Percentiles rank a stretch among this genome's conserved stretches.
These are phyloP conservation scores for Drosophila barbarae DNA, from an alignment of 2,888 invertebrate genomes.

Conservation along the genomic window DNA sequence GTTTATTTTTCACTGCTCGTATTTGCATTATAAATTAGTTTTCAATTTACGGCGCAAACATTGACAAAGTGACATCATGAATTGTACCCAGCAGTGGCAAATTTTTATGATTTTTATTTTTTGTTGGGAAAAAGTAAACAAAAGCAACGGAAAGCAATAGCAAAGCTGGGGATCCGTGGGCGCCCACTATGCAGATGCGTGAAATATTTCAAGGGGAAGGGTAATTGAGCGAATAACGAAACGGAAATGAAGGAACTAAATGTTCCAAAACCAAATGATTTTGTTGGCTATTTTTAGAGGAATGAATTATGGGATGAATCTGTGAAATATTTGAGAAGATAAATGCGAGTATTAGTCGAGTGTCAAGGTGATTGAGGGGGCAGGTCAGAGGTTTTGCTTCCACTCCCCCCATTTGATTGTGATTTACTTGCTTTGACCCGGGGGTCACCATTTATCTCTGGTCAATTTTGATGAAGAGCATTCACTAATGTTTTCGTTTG, in stretches of 20 bases:
- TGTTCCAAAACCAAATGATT: slow-evolving; percentile 27
- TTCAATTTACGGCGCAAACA: slow-evolving; percentile 60
- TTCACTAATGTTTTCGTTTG: slow-evolving; percentile 42
- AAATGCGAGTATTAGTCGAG: slow-evolving; percentile 21
- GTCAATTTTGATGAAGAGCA: slow-evolving; percentile 47
- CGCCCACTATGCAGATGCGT: slow-evolving; percentile 34
- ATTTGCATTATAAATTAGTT: slow-evolving; percentile 63
- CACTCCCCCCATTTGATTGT: slow-evolving; percentile 35
- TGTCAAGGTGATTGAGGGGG: slow-evolving; percentile 45
- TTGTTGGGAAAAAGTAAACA: slow-evolving; percentile 36
- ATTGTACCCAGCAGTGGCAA: slow-evolving; percentile 8
- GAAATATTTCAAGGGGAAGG: slow-evolving; percentile 46
- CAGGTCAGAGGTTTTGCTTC: slow-evolving; percentile 14
- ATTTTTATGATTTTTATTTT: slow-evolving; percentile 9
- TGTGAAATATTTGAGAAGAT: slow-evolving; percentile 18
- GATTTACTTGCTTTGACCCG: slow-evolving; percentile 29
- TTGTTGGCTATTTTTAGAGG: slow-evolving; percentile 20
- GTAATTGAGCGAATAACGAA: slow-evolving; percentile 35
- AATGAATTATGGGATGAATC: slow-evolving; percentile 1
- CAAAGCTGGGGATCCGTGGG: slow-evolving; percentile 21
- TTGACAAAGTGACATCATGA: slow-evolving; percentile 67
- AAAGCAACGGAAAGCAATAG: slow-evolving; percentile 24
- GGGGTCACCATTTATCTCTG: slow-evolving; percentile 53
- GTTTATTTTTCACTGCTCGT: slow-evolving; percentile 28
- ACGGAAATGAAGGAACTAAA: slow-evolving; percentile 38